A percentile compares a stretch with the other conserved stretches of the same genome.
phyloP scores from a whole-genome alignment of 2,113 vertebrate genomes.

The Jacana jacana region DNA sequence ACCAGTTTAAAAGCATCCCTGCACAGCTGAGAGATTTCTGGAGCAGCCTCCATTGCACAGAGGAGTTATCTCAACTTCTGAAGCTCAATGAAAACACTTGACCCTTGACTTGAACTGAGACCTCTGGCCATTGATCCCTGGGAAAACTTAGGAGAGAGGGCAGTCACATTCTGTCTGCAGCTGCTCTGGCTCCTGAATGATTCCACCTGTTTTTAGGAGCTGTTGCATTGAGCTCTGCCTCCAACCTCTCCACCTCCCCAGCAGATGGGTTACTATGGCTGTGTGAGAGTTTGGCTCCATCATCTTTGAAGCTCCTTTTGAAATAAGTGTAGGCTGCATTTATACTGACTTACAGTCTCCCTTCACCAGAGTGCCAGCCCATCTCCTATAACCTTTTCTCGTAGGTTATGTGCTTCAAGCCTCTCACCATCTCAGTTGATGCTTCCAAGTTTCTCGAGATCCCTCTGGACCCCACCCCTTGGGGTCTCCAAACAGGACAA shows the following conservation, averaged over 20 bases:
- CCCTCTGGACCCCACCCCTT: neutral
- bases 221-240: neutral
- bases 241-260: neutral
- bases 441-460: neutral
- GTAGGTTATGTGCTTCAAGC: neutral
- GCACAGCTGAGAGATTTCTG: neutral
- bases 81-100: constrained; percentile 23
- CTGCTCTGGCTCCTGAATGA: neutral
- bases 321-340: neutral
- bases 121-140: constrained; percentile 26
- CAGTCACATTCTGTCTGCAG: neutral
- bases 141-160: neutral
- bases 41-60: neutral
- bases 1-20: neutral
- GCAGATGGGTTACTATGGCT: neutral
- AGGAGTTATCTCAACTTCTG: neutral
- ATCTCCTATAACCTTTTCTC: neutral
- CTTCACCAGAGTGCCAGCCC: neutral
- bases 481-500: neutral
- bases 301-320: neutral
- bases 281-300: neutral
- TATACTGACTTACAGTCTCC: neutral
- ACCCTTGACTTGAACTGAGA: constrained; percentile 41
- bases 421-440: neutral
- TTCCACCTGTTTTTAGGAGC: neutral